Conservation (phyloP, 2,113 vertebrate species). For the Echinops telfairi region DNA sequence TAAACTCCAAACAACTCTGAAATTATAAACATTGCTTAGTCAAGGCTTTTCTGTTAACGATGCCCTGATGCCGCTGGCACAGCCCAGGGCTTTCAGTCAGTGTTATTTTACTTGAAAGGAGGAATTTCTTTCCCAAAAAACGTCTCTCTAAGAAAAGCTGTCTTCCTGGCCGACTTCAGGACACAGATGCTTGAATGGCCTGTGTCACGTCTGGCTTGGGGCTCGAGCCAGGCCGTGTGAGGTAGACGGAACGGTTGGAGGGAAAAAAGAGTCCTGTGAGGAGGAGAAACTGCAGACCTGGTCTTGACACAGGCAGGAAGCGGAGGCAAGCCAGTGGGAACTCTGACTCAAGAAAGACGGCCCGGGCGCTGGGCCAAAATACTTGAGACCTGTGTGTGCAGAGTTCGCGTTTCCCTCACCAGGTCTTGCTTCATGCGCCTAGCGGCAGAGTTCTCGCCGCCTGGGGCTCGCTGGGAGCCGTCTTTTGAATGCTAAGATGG, state of each 20-base stretch:
- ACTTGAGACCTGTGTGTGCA: not conserved
- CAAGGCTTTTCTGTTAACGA: constrained; percentile 77
- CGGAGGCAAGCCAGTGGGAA: constrained; percentile 43
- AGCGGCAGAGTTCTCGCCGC: not conserved
- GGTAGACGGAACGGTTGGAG: not conserved
- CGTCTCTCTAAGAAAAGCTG: constrained; percentile 77
- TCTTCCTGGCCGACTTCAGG: constrained; percentile 54
- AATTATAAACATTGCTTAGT: constrained; percentile 84
- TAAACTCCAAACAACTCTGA: constrained; percentile 80
- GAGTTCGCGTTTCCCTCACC: not conserved
- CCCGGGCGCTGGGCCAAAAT: not conserved
- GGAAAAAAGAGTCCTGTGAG: constrained; percentile 29
- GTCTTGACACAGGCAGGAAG: not conserved
- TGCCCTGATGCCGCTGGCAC: constrained; percentile 77
- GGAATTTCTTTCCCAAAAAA: constrained; percentile 74
- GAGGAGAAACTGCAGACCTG: constrained; percentile 17
- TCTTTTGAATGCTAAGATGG: constrained; percentile 32
- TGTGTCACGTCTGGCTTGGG: constrained; percentile 31
- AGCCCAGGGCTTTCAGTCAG: constrained; percentile 66
- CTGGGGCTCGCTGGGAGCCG: not conserved
- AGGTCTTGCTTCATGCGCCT: not conserved
- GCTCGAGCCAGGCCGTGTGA: not conserved
- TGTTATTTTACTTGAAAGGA: constrained; percentile 76
- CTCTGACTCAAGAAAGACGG: not conserved
- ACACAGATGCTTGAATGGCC: constrained; percentile 51